Evolutionary conservation across 2,888 invertebrate genomes (phyloP), one percentile per base, ranked within the genome.

Genomic region (Platerodrilus igneus): DNA sequence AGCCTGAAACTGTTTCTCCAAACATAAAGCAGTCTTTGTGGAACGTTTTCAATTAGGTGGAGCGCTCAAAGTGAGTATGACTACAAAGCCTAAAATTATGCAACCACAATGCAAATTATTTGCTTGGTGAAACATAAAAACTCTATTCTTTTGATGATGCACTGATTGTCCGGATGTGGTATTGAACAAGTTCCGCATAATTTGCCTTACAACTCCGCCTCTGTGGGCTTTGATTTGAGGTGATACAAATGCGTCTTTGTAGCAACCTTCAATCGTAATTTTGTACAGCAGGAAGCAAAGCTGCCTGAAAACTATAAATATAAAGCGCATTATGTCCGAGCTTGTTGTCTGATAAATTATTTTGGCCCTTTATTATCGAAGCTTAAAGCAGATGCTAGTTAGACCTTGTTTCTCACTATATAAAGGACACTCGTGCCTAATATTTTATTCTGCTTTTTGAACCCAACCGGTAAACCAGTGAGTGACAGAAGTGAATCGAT

Each of bases 131-230:
- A 43, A 37, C 38, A 35, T 37, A 37, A 38, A 38, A 14, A n/a
- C n/a, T n/a, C 42, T 31, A 14, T n/a, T 33, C 20, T 29, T 34
- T 43, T 43, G 37, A 38, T 43, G 21, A 34, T 17, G 27, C 30
- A 34, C 18, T 21, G 34, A 39, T 23, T 29, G 37, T 34, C 34
- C 32, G 34, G 37, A 43, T 33, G 37, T 20, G 20, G 19, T 20
- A 38, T 43, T 29, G 17, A 29, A 34, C 42, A 29, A 43, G 42
- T 43, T 37, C 34, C 42, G 34, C 38, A 15, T 34, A 43, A 38
- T 43, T 43, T 43, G 25, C 42, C 38, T 38, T 43, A 34, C 42
- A 32, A 34, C 37, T 42, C 34, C 19, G 34, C 34, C 23, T 18
- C 38, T 37, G 37, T 43, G 17, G 20, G 33, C 37, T 37, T 34